phyloP scores from a whole-genome alignment of 2,113 vertebrate genomes.

The Mormyrus lacerda region DNA sequence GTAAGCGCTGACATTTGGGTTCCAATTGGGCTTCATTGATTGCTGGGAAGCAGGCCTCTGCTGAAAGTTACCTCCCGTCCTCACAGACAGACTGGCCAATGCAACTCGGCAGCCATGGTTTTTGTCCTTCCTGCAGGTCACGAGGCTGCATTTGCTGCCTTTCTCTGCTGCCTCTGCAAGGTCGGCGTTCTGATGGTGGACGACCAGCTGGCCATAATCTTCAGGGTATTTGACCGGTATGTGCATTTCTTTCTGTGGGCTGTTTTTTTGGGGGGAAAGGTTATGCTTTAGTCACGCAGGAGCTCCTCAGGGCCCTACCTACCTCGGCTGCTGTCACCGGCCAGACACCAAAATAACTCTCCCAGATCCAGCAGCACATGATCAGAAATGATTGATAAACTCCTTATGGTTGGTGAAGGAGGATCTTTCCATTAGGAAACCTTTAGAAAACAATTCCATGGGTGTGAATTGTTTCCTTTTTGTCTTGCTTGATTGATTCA shows the following conservation, averaged over 20 bases:
- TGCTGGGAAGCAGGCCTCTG: background rate
- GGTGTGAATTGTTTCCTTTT: background rate
- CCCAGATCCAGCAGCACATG: background rate
- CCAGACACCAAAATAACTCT: background rate
- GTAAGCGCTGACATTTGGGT: background rate
- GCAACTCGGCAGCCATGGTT: background rate
- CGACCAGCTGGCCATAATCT: constrained; percentile 88
- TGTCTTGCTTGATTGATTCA: background rate
- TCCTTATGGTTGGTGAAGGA: background rate
- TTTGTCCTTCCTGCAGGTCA: constrained; percentile 64
- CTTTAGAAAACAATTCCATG: background rate
- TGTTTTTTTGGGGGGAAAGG: background rate
- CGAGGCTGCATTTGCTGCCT: constrained; percentile 89
- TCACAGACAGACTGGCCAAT: background rate
- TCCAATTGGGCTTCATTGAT: background rate
- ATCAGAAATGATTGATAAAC: background rate
- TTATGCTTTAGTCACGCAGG: background rate
- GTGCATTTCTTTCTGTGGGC: constrained; percentile 4
- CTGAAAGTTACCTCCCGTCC: background rate
- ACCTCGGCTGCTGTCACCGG: background rate
- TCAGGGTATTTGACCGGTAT: constrained; percentile 87
- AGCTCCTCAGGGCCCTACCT: background rate
- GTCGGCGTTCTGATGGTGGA: constrained; percentile 77
- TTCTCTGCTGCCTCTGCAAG: constrained; percentile 96
- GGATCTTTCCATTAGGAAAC: background rate